Conservation (phyloP, 2,888 invertebrate species). For the Belgica antarctica region DNA sequence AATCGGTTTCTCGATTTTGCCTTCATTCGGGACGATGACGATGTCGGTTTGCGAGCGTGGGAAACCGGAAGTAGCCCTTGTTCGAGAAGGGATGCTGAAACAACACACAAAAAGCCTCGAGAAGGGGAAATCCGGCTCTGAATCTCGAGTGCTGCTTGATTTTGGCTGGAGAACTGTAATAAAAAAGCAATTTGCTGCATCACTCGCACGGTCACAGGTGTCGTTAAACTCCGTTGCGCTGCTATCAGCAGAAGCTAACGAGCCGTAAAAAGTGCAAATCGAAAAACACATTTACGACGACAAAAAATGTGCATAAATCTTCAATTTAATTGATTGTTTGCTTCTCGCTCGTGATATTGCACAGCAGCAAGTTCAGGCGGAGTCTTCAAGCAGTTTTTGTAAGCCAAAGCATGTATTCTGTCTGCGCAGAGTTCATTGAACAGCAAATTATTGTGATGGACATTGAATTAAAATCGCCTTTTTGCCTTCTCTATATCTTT, state of each 20-base stretch:
- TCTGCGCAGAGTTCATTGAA: conserved; percentile 33
- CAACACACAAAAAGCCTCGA: no score
- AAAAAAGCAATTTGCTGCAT: no score
- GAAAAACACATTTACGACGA: no score
- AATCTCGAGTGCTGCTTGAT: background rate
- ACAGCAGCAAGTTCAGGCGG: background rate
- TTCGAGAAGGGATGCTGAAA: conserved; percentile 2
- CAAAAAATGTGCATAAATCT: background rate
- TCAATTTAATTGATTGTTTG: background rate
- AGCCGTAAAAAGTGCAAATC: no score
- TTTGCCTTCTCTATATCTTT: background rate
- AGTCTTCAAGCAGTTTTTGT: background rate
- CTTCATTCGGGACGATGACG: conserved; percentile 3
- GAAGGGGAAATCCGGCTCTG: conserved; percentile 32
- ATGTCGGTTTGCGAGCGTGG: conserved; percentile 24
- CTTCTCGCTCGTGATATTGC: background rate
- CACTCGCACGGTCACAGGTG: no score
- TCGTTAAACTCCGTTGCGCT: conserved; percentile 6
- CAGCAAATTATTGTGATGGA: conserved; percentile 36
- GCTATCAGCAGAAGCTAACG: background rate
- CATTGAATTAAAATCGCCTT: conserved; percentile 15
- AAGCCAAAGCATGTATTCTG: background rate
- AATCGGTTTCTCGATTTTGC: conserved; percentile 15
- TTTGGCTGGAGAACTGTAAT: no score
- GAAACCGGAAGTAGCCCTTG: conserved; percentile 31